Percentiles rank a stretch among this genome's conserved stretches.
These are phyloP conservation scores for Progne subis DNA, from an alignment of 2,113 vertebrate genomes.

Conservation along the genomic window DNA sequence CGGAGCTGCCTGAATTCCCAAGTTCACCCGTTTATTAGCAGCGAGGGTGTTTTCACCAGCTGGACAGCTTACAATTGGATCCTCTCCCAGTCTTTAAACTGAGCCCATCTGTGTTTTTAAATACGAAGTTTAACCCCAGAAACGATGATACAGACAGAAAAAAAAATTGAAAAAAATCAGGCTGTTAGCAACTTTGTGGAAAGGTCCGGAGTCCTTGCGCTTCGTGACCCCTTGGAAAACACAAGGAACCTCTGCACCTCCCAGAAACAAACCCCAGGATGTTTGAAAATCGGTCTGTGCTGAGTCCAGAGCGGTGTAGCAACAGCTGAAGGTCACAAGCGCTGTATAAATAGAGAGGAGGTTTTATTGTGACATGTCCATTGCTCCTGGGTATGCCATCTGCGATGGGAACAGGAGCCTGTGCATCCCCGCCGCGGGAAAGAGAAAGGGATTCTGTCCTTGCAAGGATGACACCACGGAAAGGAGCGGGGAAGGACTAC, in stretches of 20 bases:
- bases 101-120: conserved; percentile 64
- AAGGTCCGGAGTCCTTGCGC: not conserved
- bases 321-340: conserved; percentile 50
- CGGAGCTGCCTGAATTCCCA: conserved; percentile 16
- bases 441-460: not conserved
- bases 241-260: not conserved
- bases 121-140: conserved; percentile 42
- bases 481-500: rapidly evolving
- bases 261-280: conserved; percentile 6
- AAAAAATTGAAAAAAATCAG: not conserved
- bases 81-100: conserved; percentile 57
- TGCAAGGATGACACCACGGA: not conserved
- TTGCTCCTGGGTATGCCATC: conserved; percentile 46
- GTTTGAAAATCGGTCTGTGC: not conserved
- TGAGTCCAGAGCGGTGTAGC: not conserved
- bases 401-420: conserved; percentile 13
- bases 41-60: conserved; percentile 58
- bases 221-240: not conserved
- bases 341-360: conserved; percentile 33
- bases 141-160: not conserved
- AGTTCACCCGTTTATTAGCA: conserved; percentile 33
- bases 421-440: not conserved
- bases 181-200: not conserved
- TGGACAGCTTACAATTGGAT: conserved; percentile 59
- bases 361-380: conserved; percentile 37